Percentiles rank a stretch among this genome's conserved stretches.
Evolutionary conservation across 2,113 vertebrate species (phyloP).

Genomic region (Arenaria interpres): DNA sequence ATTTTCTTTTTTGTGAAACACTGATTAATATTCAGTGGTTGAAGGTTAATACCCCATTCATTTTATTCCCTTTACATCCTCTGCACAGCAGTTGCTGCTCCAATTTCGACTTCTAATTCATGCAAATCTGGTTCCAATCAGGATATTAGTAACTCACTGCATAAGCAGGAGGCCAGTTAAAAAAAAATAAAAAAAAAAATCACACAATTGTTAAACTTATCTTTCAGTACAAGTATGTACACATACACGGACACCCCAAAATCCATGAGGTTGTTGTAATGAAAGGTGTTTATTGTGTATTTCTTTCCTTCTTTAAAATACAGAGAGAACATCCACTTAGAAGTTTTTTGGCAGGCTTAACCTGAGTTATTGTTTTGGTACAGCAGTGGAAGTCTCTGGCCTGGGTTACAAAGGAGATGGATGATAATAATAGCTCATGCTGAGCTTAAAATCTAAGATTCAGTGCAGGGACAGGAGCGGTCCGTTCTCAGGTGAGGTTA

Average conservation of each 20-base stretch:
- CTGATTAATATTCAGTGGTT: conserved; percentile 96
- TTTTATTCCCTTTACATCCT: conserved; percentile 89
- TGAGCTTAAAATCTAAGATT: neutral
- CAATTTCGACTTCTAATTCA: conserved; percentile 79
- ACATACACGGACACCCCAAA: neutral
- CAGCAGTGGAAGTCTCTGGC: neutral
- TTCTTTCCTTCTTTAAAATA: neutral
- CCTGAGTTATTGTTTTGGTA: conserved; percentile 1
- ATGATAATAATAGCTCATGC: neutral
- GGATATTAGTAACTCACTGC: conserved; percentile 80
- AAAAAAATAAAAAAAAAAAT: conserved; percentile 11
- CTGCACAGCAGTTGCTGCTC: conserved; percentile 81
- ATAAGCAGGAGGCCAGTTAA: conserved; percentile 68
- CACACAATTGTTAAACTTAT: conserved; percentile 58
- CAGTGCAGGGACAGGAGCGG: neutral
- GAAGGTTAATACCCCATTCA: conserved; percentile 86
- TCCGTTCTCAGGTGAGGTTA: neutral
- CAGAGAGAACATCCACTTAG: neutral
- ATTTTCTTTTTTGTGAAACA: conserved; percentile 95
- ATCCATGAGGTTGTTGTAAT: neutral
- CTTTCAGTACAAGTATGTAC: neutral
- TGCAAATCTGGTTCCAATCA: conserved; percentile 91
- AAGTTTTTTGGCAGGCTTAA: neutral
- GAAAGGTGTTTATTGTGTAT: neutral
- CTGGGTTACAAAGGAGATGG: neutral